Conservation (phyloP, 1,140 invertebrate species). For the Aphelenchoides fujianensis region DNA sequence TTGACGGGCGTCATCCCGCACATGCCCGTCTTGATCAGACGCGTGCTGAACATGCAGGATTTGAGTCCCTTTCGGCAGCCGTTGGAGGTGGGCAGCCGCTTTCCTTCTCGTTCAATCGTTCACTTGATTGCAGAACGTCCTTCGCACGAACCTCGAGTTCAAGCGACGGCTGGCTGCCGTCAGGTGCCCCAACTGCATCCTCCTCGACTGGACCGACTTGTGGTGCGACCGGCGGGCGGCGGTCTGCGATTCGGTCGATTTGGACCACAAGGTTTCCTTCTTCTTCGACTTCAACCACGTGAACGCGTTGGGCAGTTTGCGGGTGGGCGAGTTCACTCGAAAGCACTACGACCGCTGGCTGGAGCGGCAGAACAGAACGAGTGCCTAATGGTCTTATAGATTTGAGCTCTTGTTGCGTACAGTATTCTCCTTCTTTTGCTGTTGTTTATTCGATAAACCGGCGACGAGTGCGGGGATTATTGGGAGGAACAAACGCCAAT, state of each 20-base stretch:
- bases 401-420: no score
- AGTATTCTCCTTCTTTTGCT: no score
- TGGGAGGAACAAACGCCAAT: no score
- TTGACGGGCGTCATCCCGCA: neutral
- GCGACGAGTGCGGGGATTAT: no score
- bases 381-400: no score
- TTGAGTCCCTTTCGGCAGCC: neutral
- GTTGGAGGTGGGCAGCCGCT: neutral
- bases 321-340: no score
- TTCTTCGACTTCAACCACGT: neutral
- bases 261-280: neutral
- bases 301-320: no score
- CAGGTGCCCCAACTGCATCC: neutral
- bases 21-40: neutral
- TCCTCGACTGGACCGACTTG: neutral
- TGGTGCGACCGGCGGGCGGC: neutral
- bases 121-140: neutral
- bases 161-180: neutral
- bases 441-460: no score
- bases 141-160: neutral
- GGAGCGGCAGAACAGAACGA: no score
- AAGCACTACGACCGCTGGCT: no score
- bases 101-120: neutral
- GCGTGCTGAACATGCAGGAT: neutral
- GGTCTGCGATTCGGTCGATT: neutral